Percentiles rank a stretch among this genome's conserved stretches.
Conservation (phyloP, 2,113 vertebrate genomes). For the Nothobranchius kuhntae region DNA sequence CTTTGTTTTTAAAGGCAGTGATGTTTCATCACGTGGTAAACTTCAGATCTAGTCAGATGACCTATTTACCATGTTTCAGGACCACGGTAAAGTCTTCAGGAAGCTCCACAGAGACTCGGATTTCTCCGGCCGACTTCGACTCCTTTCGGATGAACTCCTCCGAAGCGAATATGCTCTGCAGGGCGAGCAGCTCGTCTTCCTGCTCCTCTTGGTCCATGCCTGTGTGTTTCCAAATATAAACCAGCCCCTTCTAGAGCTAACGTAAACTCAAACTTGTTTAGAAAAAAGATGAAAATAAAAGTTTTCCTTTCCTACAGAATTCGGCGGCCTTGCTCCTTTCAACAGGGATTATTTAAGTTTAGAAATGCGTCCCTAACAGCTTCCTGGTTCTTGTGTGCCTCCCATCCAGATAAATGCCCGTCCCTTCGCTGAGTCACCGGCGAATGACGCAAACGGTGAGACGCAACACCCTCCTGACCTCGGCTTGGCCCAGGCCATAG, state of each 20-base stretch:
- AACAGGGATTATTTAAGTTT: too few relatives aligned
- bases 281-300: not conserved
- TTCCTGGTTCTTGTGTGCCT: too few relatives aligned
- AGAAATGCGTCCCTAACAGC: too few relatives aligned
- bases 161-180: slow-evolving; percentile 86
- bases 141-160: slow-evolving; percentile 85
- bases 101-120: slow-evolving; percentile 81
- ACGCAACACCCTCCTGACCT: too few relatives aligned
- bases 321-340: too few relatives aligned
- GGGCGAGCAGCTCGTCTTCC: slow-evolving; percentile 86
- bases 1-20: too few relatives aligned
- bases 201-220: slow-evolving; percentile 60
- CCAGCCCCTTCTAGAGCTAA: not conserved
- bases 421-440: too few relatives aligned
- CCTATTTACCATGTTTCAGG: slow-evolving; percentile 70
- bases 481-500: too few relatives aligned
- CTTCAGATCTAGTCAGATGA: not conserved
- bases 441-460: too few relatives aligned
- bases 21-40: not conserved
- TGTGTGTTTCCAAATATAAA: too few relatives aligned
- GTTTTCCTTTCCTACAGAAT: too few relatives aligned
- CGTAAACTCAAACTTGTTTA: not conserved
- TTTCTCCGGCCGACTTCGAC: slow-evolving; percentile 81
- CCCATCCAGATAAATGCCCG: too few relatives aligned
- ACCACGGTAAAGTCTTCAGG: slow-evolving; percentile 81